Conservation (phyloP, 2,113 vertebrate genomes). For the Ammodytes marinus region DNA sequence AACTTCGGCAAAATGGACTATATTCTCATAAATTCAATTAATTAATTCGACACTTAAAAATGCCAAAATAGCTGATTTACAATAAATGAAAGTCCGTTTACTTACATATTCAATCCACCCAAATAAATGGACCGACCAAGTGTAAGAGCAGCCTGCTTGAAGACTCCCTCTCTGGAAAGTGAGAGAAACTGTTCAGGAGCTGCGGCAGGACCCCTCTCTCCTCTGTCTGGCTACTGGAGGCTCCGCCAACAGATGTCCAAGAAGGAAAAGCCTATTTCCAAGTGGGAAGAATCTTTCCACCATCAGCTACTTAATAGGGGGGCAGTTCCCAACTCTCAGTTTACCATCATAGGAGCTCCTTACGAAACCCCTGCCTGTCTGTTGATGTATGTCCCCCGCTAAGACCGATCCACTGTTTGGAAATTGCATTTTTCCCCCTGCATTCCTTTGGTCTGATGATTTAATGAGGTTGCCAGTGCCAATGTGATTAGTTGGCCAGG, state of each 20-base stretch:
- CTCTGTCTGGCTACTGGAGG: constrained; percentile 73
- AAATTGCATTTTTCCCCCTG: constrained; percentile 76
- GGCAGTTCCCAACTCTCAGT: constrained; percentile 92
- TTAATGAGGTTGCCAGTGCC: constrained; percentile 56
- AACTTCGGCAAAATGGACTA: accelerated
- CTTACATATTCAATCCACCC: constrained; percentile 66
- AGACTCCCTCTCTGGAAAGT: constrained; percentile 61
- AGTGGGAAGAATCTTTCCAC: constrained; percentile 93
- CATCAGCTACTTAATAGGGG: constrained; percentile 96
- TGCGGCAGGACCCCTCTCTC: constrained; percentile 66
- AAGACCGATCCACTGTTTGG: constrained; percentile 75
- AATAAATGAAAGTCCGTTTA: neutral
- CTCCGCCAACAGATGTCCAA: constrained; percentile 82
- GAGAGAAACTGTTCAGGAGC: constrained; percentile 59
- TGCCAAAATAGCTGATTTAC: neutral
- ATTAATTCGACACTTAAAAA: neutral
- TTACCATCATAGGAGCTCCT: constrained; percentile 87
- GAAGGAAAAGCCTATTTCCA: constrained; percentile 85
- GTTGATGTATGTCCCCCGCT: constrained; percentile 57
- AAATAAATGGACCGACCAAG: constrained; percentile 36
- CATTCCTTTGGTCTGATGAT: constrained; percentile 88
- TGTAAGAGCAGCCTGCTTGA: constrained; percentile 45
- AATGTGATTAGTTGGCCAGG: constrained; percentile 44
- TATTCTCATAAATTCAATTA: neutral
- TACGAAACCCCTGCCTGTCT: constrained; percentile 91